These are phyloP conservation scores for Epicampocera succincta DNA, from an alignment of 2,888 invertebrate species.

Conservation along the genomic window DNA sequence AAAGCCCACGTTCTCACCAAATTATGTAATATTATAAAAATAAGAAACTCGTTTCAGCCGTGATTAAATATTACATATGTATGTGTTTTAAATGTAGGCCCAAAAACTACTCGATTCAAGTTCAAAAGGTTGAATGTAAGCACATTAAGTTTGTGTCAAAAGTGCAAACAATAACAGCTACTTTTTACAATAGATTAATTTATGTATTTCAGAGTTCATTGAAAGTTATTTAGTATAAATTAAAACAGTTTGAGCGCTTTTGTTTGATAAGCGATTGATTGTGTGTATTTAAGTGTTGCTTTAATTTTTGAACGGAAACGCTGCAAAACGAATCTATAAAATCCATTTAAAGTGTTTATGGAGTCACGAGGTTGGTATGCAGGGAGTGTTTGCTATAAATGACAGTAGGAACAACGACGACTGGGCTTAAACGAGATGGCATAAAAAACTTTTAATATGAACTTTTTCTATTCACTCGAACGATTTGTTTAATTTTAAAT, in stretches of 20 bases:
- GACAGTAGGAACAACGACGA: background rate
- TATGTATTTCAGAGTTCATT: too few relatives aligned
- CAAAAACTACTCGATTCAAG: background rate
- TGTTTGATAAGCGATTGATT: background rate
- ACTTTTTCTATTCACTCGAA: background rate
- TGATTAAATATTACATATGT: too few relatives aligned
- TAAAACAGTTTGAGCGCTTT: background rate
- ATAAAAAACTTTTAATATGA: background rate
- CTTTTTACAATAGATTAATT: too few relatives aligned
- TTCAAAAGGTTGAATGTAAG: background rate
- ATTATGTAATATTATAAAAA: too few relatives aligned
- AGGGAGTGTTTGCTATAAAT: slow-evolving; percentile 18
- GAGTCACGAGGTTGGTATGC: slow-evolving; percentile 41
- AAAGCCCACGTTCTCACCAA: too few relatives aligned
- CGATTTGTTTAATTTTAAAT: background rate
- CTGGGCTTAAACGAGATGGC: background rate
- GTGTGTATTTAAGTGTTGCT: background rate
- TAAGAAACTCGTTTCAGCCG: too few relatives aligned
- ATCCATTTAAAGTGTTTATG: slow-evolving; percentile 10
- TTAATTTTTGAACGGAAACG: slow-evolving; percentile 50
- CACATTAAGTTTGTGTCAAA: background rate
- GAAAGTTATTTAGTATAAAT: too few relatives aligned
- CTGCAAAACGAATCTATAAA: slow-evolving; percentile 27
- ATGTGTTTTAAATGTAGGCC: too few relatives aligned
- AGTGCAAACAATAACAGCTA: background rate